Percentiles rank a stretch among this genome's conserved stretches.
phyloP scores from a whole-genome alignment of 2,797 vertebrate species.

The Cheirogaleus major region DNA sequence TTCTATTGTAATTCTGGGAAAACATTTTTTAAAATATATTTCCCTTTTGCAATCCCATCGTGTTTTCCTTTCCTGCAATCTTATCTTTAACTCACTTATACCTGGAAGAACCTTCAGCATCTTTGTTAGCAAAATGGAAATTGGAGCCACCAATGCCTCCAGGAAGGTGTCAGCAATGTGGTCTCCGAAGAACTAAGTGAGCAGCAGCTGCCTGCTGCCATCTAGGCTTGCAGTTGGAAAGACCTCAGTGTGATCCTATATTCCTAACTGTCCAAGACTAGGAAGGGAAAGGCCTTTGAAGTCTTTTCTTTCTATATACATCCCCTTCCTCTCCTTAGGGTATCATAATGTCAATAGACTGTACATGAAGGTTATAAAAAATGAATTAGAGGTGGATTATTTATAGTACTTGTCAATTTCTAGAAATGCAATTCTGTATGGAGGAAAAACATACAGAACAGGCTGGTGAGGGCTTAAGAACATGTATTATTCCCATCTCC shows the following conservation, averaged over 20 bases:
- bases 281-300: not conserved
- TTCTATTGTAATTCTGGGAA: not conserved
- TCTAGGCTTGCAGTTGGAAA: not conserved
- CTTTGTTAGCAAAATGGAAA: not conserved
- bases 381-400: not conserved
- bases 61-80: constrained; percentile 34
- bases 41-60: not conserved
- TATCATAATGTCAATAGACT: not conserved
- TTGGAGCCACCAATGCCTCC: not conserved
- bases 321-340: not conserved
- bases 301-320: not conserved
- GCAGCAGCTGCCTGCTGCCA: not conserved
- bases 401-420: not conserved
- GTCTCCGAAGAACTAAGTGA: not conserved
- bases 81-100: not conserved
- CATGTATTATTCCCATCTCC: not conserved
- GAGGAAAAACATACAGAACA: not conserved
- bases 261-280: not conserved
- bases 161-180: not conserved
- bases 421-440: not conserved
- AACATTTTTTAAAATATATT: not conserved
- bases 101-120: not conserved
- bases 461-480: not conserved
- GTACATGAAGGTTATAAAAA: not conserved
- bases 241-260: not conserved